phyloP scores from a whole-genome alignment of 1,140 invertebrate genomes.

The Trichonephila inaurata region DNA sequence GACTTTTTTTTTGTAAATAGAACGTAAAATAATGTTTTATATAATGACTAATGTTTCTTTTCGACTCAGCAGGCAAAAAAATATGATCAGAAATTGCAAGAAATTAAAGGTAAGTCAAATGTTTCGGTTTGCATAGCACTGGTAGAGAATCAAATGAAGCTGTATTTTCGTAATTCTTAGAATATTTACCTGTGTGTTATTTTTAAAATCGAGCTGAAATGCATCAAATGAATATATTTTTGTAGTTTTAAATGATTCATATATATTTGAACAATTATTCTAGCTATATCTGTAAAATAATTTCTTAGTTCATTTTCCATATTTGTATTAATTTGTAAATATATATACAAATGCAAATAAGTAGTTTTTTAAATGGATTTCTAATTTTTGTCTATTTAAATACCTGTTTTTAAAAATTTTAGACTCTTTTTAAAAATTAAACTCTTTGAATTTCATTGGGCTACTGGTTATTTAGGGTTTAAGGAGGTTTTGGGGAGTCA shows the following conservation, averaged over 20 bases:
- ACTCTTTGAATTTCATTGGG: no score
- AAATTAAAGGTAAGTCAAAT: not conserved
- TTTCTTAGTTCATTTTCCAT: no score
- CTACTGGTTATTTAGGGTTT: no score
- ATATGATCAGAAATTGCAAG: not conserved
- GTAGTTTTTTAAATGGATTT: not conserved
- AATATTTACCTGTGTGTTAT: not conserved
- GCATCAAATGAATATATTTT: constrained; percentile 23
- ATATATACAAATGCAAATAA: no score
- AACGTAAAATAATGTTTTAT: not conserved
- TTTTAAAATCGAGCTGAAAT: constrained; percentile 35
- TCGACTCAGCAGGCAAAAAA: not conserved
- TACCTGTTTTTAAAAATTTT: no score
- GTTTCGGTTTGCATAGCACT: not conserved
- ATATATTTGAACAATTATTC: not conserved
- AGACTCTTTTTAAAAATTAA: no score
- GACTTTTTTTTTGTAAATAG: constrained; percentile 6
- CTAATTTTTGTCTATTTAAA: not conserved
- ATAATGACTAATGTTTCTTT: not conserved
- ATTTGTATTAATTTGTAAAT: no score
- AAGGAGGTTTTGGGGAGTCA: no score
- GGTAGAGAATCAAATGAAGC: not conserved
- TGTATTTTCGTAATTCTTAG: not conserved
- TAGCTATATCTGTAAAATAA: not conserved
- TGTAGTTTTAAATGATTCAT: not conserved